Conservation (phyloP, 2,888 invertebrate species). For the Hydrotaea diabolus region DNA sequence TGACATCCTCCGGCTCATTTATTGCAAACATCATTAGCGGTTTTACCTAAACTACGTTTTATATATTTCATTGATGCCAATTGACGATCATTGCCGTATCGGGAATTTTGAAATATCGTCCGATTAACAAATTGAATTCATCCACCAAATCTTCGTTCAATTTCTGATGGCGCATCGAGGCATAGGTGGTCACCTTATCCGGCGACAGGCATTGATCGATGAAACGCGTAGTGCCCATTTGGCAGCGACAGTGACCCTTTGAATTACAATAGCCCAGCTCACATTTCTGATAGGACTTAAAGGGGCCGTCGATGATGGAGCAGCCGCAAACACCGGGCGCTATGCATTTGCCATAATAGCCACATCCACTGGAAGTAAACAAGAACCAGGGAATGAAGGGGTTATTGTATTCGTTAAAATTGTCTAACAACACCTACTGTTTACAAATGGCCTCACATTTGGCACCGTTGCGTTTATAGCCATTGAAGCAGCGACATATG, state of each 20-base stretch:
- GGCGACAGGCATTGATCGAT: conserved; percentile 76
- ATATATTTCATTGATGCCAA: background rate
- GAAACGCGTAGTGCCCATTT: conserved; percentile 75
- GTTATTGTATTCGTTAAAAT: background rate
- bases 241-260: conserved; percentile 75
- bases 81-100: conserved; percentile 7
- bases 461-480: conserved; percentile 75
- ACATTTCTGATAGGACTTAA: conserved; percentile 69
- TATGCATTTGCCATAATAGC: conserved; percentile 77
- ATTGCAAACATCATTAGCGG: background rate
- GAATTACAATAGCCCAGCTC: conserved; percentile 72
- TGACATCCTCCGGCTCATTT: background rate
- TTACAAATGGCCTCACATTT: conserved; percentile 76
- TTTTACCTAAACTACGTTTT: background rate
- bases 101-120: conserved; percentile 73
- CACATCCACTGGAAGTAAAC: conserved; percentile 72
- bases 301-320: conserved; percentile 70
- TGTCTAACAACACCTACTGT: conserved; percentile 55
- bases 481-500: conserved; percentile 79
- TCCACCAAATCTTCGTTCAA: conserved; percentile 74
- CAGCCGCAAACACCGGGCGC: conserved; percentile 79
- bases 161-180: conserved; percentile 72
- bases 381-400: too few species aligned
- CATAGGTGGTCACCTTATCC: conserved; percentile 77
- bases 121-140: conserved; percentile 75